A percentile compares a stretch with the other conserved stretches of the same genome.
Evolutionary conservation across 2,888 invertebrate genomes (phyloP).

Genomic region (Dryococelus australis): DNA sequence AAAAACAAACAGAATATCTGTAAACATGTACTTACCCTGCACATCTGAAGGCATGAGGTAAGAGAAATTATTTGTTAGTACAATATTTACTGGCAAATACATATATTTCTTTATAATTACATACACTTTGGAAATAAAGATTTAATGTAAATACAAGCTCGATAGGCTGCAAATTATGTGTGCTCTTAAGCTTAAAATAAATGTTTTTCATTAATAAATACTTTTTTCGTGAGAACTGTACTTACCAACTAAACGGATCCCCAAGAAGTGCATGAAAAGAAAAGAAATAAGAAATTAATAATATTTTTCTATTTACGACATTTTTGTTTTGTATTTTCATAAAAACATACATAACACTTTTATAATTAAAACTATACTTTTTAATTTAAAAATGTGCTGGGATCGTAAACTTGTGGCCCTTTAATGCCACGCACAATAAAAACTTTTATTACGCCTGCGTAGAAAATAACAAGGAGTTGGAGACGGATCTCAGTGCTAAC

Average conservation of each 20-base stretch:
- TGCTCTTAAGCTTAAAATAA: too few relatives aligned
- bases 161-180: too few relatives aligned
- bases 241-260: not conserved
- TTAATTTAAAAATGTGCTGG: not conserved
- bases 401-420: not conserved
- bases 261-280: not conserved
- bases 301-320: not conserved
- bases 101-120: not conserved
- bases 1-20: not conserved
- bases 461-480: too few relatives aligned
- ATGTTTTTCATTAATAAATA: too few relatives aligned
- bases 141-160: too few relatives aligned
- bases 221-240: not conserved
- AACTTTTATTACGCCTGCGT: too few relatives aligned
- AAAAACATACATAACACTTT: not conserved
- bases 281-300: not conserved
- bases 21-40: constrained; percentile 29
- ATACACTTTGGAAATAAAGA: too few relatives aligned
- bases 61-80: not conserved
- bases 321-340: not conserved
- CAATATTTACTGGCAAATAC: not conserved
- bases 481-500: too few relatives aligned
- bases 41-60: constrained; percentile 26
- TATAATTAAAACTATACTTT: not conserved
- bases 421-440: too few relatives aligned